Percentiles rank a stretch among this genome's conserved stretches.
Evolutionary conservation across 2,113 vertebrate genomes (phyloP).

Genomic region (Pangasianodon hypophthalmus): DNA sequence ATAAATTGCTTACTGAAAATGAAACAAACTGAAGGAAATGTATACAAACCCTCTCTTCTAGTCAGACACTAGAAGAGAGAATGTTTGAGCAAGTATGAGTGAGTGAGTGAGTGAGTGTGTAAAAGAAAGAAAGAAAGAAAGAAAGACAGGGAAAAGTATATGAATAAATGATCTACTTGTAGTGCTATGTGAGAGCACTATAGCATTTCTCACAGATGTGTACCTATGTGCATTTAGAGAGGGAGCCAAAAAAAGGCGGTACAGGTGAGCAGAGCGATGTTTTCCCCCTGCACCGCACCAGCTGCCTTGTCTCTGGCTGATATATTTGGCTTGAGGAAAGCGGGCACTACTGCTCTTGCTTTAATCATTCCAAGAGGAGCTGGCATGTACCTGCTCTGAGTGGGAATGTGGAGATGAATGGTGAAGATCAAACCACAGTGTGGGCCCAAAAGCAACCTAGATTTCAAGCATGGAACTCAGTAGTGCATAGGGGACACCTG

Average conservation of each 20-base stretch:
- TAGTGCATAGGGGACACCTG: conserved; percentile 35
- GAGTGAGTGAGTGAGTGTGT: too few species aligned
- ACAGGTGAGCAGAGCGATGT: conserved; percentile 5
- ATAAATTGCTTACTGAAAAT: neutral
- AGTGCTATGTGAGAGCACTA: neutral
- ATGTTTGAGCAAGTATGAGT: neutral
- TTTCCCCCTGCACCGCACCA: neutral
- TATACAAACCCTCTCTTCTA: neutral
- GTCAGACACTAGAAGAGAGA: neutral
- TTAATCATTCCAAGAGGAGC: conserved; percentile 53
- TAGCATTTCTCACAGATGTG: neutral
- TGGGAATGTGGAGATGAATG: conserved; percentile 47
- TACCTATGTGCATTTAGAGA: neutral
- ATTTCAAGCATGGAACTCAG: conserved; percentile 15
- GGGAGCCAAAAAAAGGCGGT: neutral
- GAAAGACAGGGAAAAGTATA: neutral
- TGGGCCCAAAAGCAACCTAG: conserved; percentile 31
- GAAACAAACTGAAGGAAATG: neutral
- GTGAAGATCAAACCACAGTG: conserved; percentile 39
- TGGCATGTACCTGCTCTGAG: conserved; percentile 2
- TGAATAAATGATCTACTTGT: neutral
- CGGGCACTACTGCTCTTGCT: conserved; percentile 9
- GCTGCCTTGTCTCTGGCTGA: neutral
- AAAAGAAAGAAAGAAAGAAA: neutral
- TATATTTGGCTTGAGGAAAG: conserved; percentile 29